Base-by-base conservation (phyloP, 2,797 vertebrate species). In the Gymnodraco acuticeps region DNA sequence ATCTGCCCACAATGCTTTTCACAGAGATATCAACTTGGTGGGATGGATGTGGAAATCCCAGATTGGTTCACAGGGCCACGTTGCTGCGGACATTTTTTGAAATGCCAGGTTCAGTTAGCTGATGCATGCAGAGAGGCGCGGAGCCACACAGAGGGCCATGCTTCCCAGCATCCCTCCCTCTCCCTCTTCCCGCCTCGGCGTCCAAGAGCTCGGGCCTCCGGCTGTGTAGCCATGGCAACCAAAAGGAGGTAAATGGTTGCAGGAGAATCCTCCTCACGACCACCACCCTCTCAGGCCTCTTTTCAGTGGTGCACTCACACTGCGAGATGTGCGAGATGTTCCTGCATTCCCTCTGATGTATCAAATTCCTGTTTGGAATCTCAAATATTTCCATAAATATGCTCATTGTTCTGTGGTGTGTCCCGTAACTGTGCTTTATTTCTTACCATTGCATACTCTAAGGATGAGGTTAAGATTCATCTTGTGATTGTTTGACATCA, bases 191-290 rank as follows among this genome's bases (percentile, higher is more conserved):
- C 78, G 90, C 92, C 88, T 93, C 87, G 64, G 69, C 87, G 76
- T 94, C 94, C 91, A 86, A 93, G 87, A 90, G 91, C 86, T 81
- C 86, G 19, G 89, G 91, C 94, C 93, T 93, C 93, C 71, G 88
- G 95, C 93, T 92, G 92, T 93, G 95, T 95, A 89, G 78, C 93
- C 94, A 94, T 95, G 95, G 85, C 93, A 94, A 96, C 95, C 86
- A 86, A 91, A 38, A 93, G 92, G 93, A 94, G 91, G 94, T 94
- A 91, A 94, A 94, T 93, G 92, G 89, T 92, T 94, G 91, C 92
- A 88, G 90, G 93, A 94, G 89, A 93, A 93, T 92, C 93, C 91
- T 93, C 87, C 86, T 93, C 91, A 93, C 89, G 88, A 90, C 84
- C 89, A 85, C 83, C 79, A 85, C 80, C 84, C 83, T 91, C 85